Evolutionary conservation across 2,113 vertebrate genomes (phyloP).

Genomic region (Eira barbara): DNA sequence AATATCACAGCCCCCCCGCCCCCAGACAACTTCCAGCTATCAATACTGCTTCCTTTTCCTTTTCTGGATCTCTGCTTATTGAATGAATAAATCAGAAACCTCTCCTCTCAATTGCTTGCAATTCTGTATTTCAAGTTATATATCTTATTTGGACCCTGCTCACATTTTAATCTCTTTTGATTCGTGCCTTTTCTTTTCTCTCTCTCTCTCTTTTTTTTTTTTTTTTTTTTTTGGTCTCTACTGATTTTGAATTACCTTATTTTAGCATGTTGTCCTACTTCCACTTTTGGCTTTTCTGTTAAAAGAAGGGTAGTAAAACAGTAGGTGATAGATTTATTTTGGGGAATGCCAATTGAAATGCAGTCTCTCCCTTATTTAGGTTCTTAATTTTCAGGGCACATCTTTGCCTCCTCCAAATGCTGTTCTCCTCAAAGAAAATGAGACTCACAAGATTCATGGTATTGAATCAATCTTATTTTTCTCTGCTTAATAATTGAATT

Average conservation of each 20-base stretch:
- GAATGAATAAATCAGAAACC: constrained; percentile 15
- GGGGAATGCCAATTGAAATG: neutral
- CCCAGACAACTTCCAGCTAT: neutral
- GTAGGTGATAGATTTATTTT: neutral
- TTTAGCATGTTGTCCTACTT: neutral
- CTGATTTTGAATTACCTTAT: neutral
- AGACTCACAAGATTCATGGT: neutral
- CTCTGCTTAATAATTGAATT: constrained; percentile 37
- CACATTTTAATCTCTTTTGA: constrained; percentile 39
- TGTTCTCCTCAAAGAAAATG: constrained; percentile 31
- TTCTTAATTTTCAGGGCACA: constrained; percentile 33
- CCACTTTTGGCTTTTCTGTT: neutral
- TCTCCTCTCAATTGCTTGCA: neutral
- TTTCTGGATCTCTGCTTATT: neutral
- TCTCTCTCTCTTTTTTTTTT: neutral
- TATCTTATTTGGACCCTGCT: constrained; percentile 13
- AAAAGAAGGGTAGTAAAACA: neutral
- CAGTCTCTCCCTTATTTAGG: neutral
- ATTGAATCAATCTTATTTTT: constrained; percentile 42
- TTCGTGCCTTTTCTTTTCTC: neutral
- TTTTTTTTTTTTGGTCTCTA: neutral
- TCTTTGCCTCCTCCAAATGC: neutral
- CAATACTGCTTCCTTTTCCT: neutral
- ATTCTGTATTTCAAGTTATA: constrained; percentile 19
- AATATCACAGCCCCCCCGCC: neutral